Evolutionary conservation across 2,888 invertebrate species (phyloP), one percentile per base, ranked within the genome.

Genomic region (Volucella inanis): DNA sequence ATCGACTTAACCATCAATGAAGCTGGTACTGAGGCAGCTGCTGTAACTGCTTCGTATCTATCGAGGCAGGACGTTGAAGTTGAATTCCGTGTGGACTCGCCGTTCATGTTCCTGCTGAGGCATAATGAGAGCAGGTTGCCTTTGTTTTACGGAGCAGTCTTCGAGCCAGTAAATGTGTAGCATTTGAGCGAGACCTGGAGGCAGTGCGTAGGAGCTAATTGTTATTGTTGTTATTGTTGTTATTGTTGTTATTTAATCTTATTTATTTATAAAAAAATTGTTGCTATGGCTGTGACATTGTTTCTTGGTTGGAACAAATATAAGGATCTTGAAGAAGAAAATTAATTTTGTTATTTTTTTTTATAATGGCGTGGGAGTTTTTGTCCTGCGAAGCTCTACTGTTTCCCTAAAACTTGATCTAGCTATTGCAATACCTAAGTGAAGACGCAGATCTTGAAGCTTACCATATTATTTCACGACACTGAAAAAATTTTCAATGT

Each of bases 101-200:
- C 95, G 0, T 95, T 95, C 89, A 89, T 94, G 47, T 94, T 95
- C 89, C 93, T 95, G 88, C 94, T 95, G 86, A 92, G 94, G 83
- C 94, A 95, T 87, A 93, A 94, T 68, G 89, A 92, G 8, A 93
- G 94, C 3, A 93, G 93, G 70, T 89, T 94, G 4, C 92, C 94
- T n/a, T 90, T 94, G 74, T 95, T 95, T 89, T 95, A 94, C 94
- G 95, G 94, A 1, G 92, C 93, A n/a, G 93, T 95, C 6, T 92
- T 93, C 71, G 91, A 90, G 52, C 94, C 94, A 4, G 72, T 81
- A 22, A 84, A 79, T 59, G 57, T 49, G 6, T 75, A 18, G 52
- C 31, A 31, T 31, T 31, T 31, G 6, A 31, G 4, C 31, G 31
- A 6, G 4, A 31, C 6, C 1, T 6, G 31, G 31, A 31, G 31